These are phyloP conservation scores for Cephus pulcher DNA, from an alignment of 2,888 invertebrate species.

Conservation along the genomic window DNA sequence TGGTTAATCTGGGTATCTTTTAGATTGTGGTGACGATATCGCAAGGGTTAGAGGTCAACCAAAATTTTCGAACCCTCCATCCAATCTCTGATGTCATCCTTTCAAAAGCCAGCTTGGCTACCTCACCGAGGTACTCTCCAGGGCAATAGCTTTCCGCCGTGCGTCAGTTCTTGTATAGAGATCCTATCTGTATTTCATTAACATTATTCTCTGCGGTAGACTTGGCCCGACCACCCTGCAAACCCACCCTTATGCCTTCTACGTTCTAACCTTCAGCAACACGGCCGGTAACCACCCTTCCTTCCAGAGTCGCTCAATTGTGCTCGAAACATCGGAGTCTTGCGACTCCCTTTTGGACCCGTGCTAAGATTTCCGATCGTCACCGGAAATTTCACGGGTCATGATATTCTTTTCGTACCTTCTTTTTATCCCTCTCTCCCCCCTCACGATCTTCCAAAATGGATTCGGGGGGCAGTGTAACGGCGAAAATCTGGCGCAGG, in stretches of 20 bases:
- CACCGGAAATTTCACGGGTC: constrained; percentile 4
- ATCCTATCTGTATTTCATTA: constrained; percentile 66
- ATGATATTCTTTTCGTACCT: not conserved
- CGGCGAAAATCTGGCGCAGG: too few species aligned
- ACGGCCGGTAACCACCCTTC: constrained; percentile 24
- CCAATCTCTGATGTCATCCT: too few species aligned
- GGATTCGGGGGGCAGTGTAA: too few species aligned
- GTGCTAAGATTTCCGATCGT: too few species aligned
- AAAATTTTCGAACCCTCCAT: too few species aligned
- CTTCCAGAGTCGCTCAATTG: constrained; percentile 41
- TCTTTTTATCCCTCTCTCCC: too few species aligned
- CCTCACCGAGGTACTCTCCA: constrained; percentile 8
- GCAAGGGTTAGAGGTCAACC: too few species aligned
- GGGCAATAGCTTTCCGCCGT: constrained; percentile 52
- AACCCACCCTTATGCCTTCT: constrained; percentile 11
- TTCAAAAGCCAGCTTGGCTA: too few species aligned
- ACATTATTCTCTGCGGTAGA: constrained; percentile 64
- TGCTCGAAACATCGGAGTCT: constrained; percentile 36
- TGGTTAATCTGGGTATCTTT: too few species aligned
- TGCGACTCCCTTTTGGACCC: not conserved
- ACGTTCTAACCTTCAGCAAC: constrained; percentile 17
- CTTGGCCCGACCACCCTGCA: constrained; percentile 39
- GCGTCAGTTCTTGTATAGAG: constrained; percentile 56
- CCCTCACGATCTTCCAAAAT: too few species aligned
- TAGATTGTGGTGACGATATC: too few species aligned